Conservation (phyloP, 1,140 invertebrate genomes). For the Plectrocnemia conspersa region DNA sequence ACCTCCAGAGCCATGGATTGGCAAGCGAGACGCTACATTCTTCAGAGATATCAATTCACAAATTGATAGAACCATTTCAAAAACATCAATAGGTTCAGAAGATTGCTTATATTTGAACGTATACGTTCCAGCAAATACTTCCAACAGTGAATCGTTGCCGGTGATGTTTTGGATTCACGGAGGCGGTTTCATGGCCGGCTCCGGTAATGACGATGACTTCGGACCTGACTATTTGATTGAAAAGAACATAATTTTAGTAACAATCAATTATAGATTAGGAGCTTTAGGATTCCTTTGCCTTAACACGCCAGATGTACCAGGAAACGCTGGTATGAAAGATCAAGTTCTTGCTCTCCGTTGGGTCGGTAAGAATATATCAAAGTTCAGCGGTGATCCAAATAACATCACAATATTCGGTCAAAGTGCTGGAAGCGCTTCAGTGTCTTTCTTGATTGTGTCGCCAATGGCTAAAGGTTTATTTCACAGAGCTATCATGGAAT, state of each 20-base stretch:
- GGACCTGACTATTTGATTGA: slow-evolving; percentile 52
- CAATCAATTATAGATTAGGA: slow-evolving; percentile 60
- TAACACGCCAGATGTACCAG: slow-evolving; percentile 58
- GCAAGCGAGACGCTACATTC: slow-evolving; percentile 41
- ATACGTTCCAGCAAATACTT: slow-evolving; percentile 38
- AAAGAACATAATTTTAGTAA: slow-evolving; percentile 55
- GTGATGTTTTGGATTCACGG: slow-evolving; percentile 72
- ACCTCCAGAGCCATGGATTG: slow-evolving; percentile 44
- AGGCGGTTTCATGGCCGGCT: slow-evolving; percentile 57
- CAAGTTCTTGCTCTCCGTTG: slow-evolving; percentile 62
- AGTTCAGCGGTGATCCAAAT: slow-evolving; percentile 64
- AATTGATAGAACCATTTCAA: too few species aligned
- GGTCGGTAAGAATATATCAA: slow-evolving; percentile 60
- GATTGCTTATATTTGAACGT: slow-evolving; percentile 42
- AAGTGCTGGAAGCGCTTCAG: slow-evolving; percentile 55
- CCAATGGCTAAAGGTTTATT: slow-evolving; percentile 36
- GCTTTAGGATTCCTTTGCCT: slow-evolving; percentile 64
- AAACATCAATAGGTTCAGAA: too few species aligned
- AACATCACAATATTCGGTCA: slow-evolving; percentile 64
- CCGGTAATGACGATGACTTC: slow-evolving; percentile 42
- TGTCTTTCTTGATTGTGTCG: slow-evolving; percentile 37
- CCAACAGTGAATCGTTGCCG: slow-evolving; percentile 40
- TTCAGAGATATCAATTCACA: slow-evolving; percentile 38
- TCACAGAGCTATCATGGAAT: slow-evolving; percentile 43
- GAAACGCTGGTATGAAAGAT: slow-evolving; percentile 68